A percentile compares a stretch with the other conserved stretches of the same genome.
These are phyloP conservation scores for Rhabdophis nuchalis DNA, from an alignment of 2,797 vertebrate genomes.

Conservation along the genomic window DNA sequence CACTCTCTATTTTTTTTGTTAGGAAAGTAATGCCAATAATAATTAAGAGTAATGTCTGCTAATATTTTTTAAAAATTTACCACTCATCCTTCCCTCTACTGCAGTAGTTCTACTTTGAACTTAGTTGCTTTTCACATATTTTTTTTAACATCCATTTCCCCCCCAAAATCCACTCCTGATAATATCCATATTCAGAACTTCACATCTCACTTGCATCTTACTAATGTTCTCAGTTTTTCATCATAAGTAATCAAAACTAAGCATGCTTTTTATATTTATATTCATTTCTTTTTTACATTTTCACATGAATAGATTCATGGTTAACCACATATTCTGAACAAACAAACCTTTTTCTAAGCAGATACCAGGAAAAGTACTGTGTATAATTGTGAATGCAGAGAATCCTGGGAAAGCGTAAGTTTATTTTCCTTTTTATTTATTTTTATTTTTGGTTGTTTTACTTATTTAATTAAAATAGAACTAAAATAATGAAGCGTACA, in stretches of 20 bases:
- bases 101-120: background rate
- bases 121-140: background rate
- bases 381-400: background rate
- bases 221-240: background rate
- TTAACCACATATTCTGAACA: background rate
- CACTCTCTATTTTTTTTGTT: background rate
- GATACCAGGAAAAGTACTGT: background rate
- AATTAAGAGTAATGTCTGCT: background rate
- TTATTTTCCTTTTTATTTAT: background rate
- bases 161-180: background rate
- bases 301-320: background rate
- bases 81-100: background rate
- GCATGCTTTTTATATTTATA: background rate
- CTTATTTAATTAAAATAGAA: background rate
- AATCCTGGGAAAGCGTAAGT: background rate
- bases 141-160: background rate
- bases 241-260: background rate
- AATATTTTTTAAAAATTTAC: background rate
- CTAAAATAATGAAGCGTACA: background rate
- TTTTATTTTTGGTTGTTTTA: background rate
- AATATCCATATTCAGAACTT: background rate
- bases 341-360: background rate
- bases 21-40: background rate
- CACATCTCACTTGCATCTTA: background rate
- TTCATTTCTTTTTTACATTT: background rate